These are phyloP conservation scores for Platyrinchus mystaceus DNA, from an alignment of 2,797 vertebrate genomes.

Conservation along the genomic window DNA sequence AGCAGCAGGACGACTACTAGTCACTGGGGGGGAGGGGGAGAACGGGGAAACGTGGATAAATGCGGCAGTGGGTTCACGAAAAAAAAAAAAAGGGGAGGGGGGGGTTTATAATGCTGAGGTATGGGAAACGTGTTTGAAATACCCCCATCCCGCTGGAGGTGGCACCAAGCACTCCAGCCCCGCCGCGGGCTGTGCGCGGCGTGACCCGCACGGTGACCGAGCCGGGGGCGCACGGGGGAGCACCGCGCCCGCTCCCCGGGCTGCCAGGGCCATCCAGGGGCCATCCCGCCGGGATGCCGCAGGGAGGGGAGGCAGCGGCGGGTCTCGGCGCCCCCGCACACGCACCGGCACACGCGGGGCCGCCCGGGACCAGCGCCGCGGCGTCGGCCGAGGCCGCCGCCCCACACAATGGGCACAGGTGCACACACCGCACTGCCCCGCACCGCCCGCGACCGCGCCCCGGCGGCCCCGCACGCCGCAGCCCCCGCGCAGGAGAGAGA, in stretches of 20 bases:
- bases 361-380: background rate
- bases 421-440: background rate
- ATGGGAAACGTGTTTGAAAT: background rate
- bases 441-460: background rate
- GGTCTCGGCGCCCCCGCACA: background rate
- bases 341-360: background rate
- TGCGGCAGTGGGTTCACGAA: background rate
- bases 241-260: background rate
- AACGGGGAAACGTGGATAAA: background rate
- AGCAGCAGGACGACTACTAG: background rate
- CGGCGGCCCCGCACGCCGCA: background rate
- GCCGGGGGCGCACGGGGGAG: background rate
- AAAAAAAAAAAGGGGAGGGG: no score
- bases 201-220: background rate
- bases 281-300: background rate
- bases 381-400: background rate
- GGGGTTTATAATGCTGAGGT: background rate
- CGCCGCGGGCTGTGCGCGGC: background rate
- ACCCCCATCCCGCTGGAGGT: fast-evolving
- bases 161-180: background rate
- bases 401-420: slow-evolving; percentile 46
- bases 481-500: no score
- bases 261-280: background rate
- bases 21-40: background rate
- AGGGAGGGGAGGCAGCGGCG: background rate